A percentile compares a stretch with the other conserved stretches of the same genome.
Evolutionary conservation across 2,797 vertebrate genomes (phyloP).

Genomic region (Dendrocincla fuliginosa): DNA sequence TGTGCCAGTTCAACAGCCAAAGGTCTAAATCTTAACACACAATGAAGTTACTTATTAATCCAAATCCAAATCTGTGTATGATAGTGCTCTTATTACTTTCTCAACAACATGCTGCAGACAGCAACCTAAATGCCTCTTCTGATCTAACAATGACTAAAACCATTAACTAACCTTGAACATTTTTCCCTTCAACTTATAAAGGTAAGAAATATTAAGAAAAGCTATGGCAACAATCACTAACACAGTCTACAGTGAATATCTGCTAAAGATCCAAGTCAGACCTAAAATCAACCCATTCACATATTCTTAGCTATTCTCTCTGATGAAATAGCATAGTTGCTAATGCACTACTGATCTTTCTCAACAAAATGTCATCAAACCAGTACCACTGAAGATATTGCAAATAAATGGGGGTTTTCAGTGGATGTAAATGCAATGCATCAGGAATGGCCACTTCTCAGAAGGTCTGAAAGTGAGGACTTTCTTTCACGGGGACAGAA

Average conservation of each 20-base stretch:
- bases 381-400: not conserved
- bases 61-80: not conserved
- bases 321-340: not conserved
- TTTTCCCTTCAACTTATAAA: not conserved
- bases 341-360: not conserved
- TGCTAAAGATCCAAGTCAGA: not conserved
- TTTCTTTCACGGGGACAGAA: not conserved
- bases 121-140: not conserved
- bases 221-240: not conserved
- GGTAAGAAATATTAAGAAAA: not conserved
- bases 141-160: not conserved
- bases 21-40: conserved; percentile 30
- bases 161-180: not conserved
- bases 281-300: not conserved
- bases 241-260: not conserved
- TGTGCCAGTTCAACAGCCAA: conserved; percentile 47
- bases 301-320: not conserved
- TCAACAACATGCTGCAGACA: not conserved
- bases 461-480: not conserved
- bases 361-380: not conserved
- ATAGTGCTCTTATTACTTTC: not conserved
- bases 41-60: conserved; percentile 69
- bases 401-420: not conserved
- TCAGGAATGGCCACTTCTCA: not conserved
- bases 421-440: not conserved